Percentiles rank a stretch among this genome's conserved stretches.
These are phyloP conservation scores for Trachythela sp. DNA, from an alignment of 64 coral and sea anemone genomes.

Conservation along the genomic window DNA sequence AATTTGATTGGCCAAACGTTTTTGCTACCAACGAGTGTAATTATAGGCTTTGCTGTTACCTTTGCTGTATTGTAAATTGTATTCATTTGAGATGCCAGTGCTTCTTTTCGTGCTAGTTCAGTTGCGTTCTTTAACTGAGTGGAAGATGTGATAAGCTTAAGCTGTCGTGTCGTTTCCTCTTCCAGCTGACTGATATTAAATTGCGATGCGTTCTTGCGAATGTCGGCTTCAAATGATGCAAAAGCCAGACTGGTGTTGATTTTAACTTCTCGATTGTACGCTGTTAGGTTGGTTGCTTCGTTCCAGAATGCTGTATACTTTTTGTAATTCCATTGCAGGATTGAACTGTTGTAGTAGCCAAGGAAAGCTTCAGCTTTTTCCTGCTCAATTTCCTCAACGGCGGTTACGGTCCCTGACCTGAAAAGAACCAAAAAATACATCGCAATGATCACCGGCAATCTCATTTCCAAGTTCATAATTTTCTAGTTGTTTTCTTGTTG, in stretches of 20 bases:
- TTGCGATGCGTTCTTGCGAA: constrained; percentile 41
- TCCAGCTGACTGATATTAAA: constrained; percentile 59
- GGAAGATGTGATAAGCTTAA: constrained; percentile 48
- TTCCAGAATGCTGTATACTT: constrained; percentile 42
- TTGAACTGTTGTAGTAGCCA: constrained; percentile 42
- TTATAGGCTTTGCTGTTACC: background rate
- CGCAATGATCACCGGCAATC: too few relatives aligned
- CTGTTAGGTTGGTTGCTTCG: constrained; percentile 56
- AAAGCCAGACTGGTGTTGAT: constrained; percentile 16
- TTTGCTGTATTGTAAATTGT: constrained; percentile 64
- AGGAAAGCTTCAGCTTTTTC: constrained; percentile 47
- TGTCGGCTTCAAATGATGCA: constrained; percentile 38
- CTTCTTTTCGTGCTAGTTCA: constrained; percentile 3
- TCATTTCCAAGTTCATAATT: too few relatives aligned
- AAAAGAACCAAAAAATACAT: too few relatives aligned
- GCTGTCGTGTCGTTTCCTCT: constrained; percentile 62
- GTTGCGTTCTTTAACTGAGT: constrained; percentile 25
- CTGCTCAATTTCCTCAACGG: constrained; percentile 34
- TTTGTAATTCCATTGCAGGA: background rate
- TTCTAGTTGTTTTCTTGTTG: too few relatives aligned
- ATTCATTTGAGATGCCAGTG: constrained; percentile 41
- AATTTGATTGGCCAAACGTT: too few relatives aligned
- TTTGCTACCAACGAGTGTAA: too few relatives aligned
- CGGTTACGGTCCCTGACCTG: background rate
- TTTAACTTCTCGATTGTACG: constrained; percentile 32